Conservation (phyloP, 2,113 vertebrate species). For the Ceyx margarethae region DNA sequence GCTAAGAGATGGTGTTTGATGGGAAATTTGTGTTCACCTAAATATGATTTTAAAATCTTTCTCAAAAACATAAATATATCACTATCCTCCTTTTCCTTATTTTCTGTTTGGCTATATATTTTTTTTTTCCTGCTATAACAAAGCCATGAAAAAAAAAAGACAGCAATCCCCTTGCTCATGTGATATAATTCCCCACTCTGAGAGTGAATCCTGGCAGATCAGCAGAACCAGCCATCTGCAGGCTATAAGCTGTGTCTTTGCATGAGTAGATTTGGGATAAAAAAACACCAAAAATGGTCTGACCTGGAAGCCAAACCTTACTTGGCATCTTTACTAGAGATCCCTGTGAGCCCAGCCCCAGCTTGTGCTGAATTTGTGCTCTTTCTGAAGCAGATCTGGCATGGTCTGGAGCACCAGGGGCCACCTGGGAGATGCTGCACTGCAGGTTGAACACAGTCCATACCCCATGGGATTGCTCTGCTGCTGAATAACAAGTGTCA, state of each 20-base stretch:
- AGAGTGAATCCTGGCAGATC: constrained; percentile 69
- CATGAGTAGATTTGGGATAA: constrained; percentile 69
- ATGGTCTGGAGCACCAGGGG: not conserved
- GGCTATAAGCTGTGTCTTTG: constrained; percentile 69
- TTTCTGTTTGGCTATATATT: constrained; percentile 27
- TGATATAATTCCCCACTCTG: constrained; percentile 60
- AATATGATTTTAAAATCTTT: not conserved
- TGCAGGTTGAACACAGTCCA: not conserved
- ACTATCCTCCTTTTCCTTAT: not conserved
- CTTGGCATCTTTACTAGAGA: constrained; percentile 59
- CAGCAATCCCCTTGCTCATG: constrained; percentile 55
- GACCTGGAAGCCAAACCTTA: constrained; percentile 65
- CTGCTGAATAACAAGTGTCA: constrained; percentile 49
- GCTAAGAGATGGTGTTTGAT: not conserved
- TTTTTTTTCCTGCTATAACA: constrained; percentile 41
- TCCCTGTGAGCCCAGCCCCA: constrained; percentile 24
- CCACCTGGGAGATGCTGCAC: constrained; percentile 16
- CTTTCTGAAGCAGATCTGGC: not conserved
- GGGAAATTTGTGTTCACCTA: not conserved
- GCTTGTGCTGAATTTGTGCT: constrained; percentile 40
- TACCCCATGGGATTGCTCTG: not conserved
- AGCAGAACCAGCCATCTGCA: constrained; percentile 74
- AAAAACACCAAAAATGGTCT: constrained; percentile 36
- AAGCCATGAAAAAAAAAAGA: constrained; percentile 60
- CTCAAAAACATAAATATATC: not conserved